Evolutionary conservation across 2,888 invertebrate species (phyloP).

Genomic region (Amaurobius ferox): DNA sequence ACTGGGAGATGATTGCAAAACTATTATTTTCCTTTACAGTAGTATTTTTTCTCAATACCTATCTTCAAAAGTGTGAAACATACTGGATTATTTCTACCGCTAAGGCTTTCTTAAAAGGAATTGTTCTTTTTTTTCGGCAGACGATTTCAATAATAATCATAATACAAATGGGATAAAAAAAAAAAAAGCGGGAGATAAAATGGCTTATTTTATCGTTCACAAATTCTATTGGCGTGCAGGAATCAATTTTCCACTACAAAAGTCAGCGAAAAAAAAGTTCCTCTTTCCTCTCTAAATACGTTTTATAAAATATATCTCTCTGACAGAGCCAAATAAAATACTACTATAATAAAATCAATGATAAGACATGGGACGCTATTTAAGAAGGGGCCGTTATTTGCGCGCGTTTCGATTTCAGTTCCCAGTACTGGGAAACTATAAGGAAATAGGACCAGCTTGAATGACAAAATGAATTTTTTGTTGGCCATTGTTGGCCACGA

Average conservation of each 20-base stretch:
- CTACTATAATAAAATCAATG: conserved; percentile 61
- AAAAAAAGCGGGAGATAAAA: conserved; percentile 21
- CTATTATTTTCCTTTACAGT: too few relatives aligned
- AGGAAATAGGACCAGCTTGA: too few relatives aligned
- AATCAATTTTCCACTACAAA: conserved; percentile 58
- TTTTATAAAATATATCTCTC: conserved; percentile 57
- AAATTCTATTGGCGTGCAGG: conserved; percentile 59
- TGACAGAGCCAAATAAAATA: conserved; percentile 45
- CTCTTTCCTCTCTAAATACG: conserved; percentile 30
- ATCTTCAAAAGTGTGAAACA: too few relatives aligned
- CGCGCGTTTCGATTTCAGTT: background rate
- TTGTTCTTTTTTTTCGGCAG: too few relatives aligned
- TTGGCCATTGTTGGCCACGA: too few relatives aligned
- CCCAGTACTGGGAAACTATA: too few relatives aligned
- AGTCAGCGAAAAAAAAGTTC: background rate
- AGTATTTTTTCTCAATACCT: too few relatives aligned
- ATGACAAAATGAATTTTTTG: too few relatives aligned
- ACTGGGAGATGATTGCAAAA: too few relatives aligned
- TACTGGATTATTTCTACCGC: too few relatives aligned
- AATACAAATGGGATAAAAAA: background rate
- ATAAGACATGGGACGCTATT: conserved; percentile 42
- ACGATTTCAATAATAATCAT: background rate
- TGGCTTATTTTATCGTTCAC: conserved; percentile 52
- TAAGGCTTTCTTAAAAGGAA: too few relatives aligned
- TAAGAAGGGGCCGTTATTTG: conserved; percentile 10